A percentile compares a stretch with the other conserved stretches of the same genome.
phyloP scores from a whole-genome alignment of 1,140 invertebrate species.

The Onthophagus taurus region DNA sequence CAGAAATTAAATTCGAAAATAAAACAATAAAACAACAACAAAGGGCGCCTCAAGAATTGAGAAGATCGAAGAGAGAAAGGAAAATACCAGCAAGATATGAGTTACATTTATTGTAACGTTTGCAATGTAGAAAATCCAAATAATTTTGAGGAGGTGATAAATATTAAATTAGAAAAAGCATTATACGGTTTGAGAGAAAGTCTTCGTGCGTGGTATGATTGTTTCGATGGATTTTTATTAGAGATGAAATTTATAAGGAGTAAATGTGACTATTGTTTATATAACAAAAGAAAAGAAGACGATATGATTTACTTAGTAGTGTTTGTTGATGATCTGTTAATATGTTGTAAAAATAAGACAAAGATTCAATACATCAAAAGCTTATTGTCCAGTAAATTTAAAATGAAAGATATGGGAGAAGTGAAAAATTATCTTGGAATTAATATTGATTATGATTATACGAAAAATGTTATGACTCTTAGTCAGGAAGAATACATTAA shows the following conservation, averaged over 20 bases:
- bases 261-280: slow-evolving; percentile 9
- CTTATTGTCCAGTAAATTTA: slow-evolving; percentile 7
- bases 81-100: too few relatives aligned
- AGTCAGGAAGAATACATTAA: slow-evolving; percentile 16
- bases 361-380: slow-evolving; percentile 10
- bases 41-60: background rate
- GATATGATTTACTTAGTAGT: slow-evolving; percentile 9
- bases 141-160: slow-evolving; percentile 10
- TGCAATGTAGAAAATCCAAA: background rate
- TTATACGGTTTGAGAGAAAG: slow-evolving; percentile 9
- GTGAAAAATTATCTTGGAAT: slow-evolving; percentile 21
- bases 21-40: background rate
- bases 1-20: background rate
- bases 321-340: slow-evolving; percentile 18
- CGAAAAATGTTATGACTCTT: slow-evolving; percentile 13
- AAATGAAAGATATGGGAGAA: slow-evolving; percentile 18
- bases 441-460: slow-evolving; percentile 19
- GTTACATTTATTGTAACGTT: background rate
- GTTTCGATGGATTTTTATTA: slow-evolving; percentile 1
- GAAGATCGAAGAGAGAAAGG: too few relatives aligned
- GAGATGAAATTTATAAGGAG: slow-evolving; percentile 11
- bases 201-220: slow-evolving; percentile 1
- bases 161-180: slow-evolving; percentile 5
- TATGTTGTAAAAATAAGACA: slow-evolving; percentile 8
- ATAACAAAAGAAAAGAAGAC: background rate